These are phyloP conservation scores for Hemicrepidius hirtus DNA, from an alignment of 2,888 invertebrate genomes.

Conservation along the genomic window DNA sequence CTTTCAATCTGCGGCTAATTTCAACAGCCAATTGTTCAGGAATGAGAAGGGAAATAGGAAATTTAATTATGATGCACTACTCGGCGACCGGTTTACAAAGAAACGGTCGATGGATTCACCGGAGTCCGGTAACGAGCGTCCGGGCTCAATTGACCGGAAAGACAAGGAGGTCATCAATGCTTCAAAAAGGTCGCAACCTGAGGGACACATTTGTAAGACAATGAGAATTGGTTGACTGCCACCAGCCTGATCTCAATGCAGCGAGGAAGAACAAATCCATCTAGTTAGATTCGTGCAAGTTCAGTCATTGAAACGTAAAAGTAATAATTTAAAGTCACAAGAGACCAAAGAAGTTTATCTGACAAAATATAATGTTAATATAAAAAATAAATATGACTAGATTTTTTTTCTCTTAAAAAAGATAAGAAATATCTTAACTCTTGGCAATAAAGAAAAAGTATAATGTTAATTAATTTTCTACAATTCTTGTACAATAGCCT, in stretches of 20 bases:
- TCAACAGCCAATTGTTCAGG: slow-evolving; percentile 36
- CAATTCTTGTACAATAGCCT: no score
- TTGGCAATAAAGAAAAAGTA: no score
- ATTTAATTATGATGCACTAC: slow-evolving; percentile 48
- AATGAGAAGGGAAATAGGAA: slow-evolving; percentile 44
- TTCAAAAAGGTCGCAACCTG: slow-evolving; percentile 56
- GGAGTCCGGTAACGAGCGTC: slow-evolving; percentile 55
- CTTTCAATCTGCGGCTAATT: slow-evolving; percentile 38
- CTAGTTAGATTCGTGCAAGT: not conserved
- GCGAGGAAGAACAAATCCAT: not conserved
- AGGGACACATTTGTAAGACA: slow-evolving; percentile 57
- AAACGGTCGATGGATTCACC: slow-evolving; percentile 44
- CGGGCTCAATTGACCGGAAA: slow-evolving; percentile 64
- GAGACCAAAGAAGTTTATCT: not conserved
- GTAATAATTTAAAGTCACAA: slow-evolving; percentile 12
- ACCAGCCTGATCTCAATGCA: slow-evolving; percentile 27
- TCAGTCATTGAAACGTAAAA: not conserved
- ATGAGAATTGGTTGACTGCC: slow-evolving; percentile 46
- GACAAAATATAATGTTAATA: no score
- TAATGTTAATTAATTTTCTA: no score
- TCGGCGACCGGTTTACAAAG: slow-evolving; percentile 51
- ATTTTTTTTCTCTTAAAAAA: not conserved
- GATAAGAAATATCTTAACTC: no score
- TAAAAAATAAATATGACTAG: no score
- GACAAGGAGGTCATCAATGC: slow-evolving; percentile 61